Base-by-base conservation (phyloP, 2,888 invertebrate genomes). In the Podotricha telesiphe region DNA sequence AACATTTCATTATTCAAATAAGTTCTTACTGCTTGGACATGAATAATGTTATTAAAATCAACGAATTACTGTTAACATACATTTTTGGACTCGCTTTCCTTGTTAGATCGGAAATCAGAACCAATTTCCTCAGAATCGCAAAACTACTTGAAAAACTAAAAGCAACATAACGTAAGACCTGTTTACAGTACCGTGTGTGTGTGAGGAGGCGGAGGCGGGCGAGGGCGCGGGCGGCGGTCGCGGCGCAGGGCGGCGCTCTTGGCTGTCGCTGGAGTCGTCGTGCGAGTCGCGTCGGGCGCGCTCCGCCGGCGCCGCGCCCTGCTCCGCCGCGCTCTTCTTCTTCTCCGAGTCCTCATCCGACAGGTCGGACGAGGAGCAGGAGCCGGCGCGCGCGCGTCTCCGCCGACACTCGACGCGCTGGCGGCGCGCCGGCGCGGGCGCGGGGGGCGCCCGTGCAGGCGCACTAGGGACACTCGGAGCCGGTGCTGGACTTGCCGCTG, bases 361-460 rank as follows among this genome's bases (percentile, higher is more conserved):
- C 7, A 98, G 97, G 86, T 99, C 98, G 0, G 98, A 98, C 64
- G 98, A 98, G 78, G 98, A 98, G 83, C 98, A 98, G 65, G 98
- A 98, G 7, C 97, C 97, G 75, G 91, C 89, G 65, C 91, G 85
- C 59, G 89, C 84, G 7, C 89, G 85, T 1, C 91, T 84, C 34
- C 88, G 86, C 47, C 91, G 83, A 69, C 89, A 86, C 72, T 88
- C 89, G 75, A 88, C 77, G 13, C 90, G 86, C 75, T 86, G 85
- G 19, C 86, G 85, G 51, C 87, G 84, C 67, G 81, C 89, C 74
- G 86, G 85, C 68, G 88, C 85, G 10, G 89, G 86, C 22, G 86
- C 85, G 53, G 86, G 84, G 1, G 86, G 84, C 0, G 80, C 84
- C 68, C 72, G 40, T 61, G 80, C 67, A 80, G 28, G 28, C 28